Evolutionary conservation across 2,888 invertebrate species (phyloP).

Genomic region (Harpagoxenus sublaevis): DNA sequence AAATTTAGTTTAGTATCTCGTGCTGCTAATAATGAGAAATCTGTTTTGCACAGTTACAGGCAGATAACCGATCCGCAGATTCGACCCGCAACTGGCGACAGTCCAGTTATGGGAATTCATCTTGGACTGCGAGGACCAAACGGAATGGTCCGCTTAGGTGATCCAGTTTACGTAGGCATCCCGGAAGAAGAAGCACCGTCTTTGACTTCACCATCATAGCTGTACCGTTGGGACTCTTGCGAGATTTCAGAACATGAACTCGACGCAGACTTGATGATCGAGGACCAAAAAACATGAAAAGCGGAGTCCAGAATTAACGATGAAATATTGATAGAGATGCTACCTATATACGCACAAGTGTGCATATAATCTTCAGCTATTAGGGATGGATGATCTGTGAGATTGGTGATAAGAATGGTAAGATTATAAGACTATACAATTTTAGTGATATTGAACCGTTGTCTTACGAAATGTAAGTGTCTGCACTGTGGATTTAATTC

Average conservation of each 20-base stretch:
- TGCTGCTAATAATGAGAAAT: not conserved
- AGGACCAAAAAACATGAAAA: conserved; percentile 42
- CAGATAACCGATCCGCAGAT: conserved; percentile 82
- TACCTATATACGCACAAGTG: not conserved
- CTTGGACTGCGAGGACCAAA: conserved; percentile 85
- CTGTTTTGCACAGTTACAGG: conserved; percentile 85
- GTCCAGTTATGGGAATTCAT: conserved; percentile 88
- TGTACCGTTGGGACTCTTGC: conserved; percentile 84
- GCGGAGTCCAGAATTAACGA: conserved; percentile 4
- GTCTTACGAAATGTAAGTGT: not conserved
- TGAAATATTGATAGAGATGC: not conserved
- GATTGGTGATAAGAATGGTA: not conserved
- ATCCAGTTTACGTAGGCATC: conserved; percentile 87
- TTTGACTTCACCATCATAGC: conserved; percentile 80
- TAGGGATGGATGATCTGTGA: not conserved
- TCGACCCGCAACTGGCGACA: conserved; percentile 81
- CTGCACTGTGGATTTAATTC: not conserved
- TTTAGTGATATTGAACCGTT: not conserved
- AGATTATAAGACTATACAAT: not conserved
- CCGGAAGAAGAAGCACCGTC: conserved; percentile 71
- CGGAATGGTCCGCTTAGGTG: conserved; percentile 86
- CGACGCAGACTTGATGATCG: conserved; percentile 27
- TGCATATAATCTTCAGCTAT: not conserved
- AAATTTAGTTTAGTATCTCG: not conserved
- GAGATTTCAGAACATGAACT: conserved; percentile 63